phyloP scores from a whole-genome alignment of 2,113 vertebrate genomes.

The Megaleporinus macrocephalus region DNA sequence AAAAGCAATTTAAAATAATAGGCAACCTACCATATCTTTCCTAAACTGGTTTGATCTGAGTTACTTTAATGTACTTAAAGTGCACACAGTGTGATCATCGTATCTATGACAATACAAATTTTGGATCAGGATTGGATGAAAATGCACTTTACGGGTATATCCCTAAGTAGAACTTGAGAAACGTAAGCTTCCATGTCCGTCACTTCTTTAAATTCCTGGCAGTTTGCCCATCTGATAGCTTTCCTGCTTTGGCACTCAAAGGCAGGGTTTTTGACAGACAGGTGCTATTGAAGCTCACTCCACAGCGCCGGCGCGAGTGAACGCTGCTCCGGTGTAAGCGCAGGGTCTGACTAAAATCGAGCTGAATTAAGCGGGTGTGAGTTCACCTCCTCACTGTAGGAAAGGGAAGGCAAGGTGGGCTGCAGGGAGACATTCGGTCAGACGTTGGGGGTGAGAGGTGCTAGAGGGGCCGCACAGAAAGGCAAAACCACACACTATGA shows the following conservation, averaged over 20 bases:
- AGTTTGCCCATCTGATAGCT: constrained; percentile 23
- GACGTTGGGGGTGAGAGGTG: constrained; percentile 2
- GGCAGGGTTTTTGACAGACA: constrained; percentile 30
- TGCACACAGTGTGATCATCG: not conserved
- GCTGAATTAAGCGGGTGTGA: constrained; percentile 44
- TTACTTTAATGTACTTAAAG: not conserved
- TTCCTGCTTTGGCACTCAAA: not conserved
- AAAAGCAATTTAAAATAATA: too few relatives aligned
- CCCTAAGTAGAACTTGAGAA: not conserved
- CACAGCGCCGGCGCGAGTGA: not conserved
- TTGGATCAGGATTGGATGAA: not conserved
- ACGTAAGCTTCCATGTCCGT: constrained; percentile 16
- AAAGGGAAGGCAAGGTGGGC: not conserved
- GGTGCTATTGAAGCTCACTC: constrained; percentile 16
- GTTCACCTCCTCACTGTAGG: constrained; percentile 15
- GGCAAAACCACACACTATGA: constrained; percentile 21
- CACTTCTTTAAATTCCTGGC: constrained; percentile 8
- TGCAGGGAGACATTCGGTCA: constrained; percentile 4
- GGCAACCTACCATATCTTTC: too few relatives aligned
- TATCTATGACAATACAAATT: not conserved
- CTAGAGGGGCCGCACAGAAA: constrained; percentile 18
- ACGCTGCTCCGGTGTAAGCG: not conserved
- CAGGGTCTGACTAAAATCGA: not conserved
- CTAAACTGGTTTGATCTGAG: too few relatives aligned
- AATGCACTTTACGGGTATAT: not conserved